Conservation (phyloP, 2,888 invertebrate species). For the Thecophora atra region DNA sequence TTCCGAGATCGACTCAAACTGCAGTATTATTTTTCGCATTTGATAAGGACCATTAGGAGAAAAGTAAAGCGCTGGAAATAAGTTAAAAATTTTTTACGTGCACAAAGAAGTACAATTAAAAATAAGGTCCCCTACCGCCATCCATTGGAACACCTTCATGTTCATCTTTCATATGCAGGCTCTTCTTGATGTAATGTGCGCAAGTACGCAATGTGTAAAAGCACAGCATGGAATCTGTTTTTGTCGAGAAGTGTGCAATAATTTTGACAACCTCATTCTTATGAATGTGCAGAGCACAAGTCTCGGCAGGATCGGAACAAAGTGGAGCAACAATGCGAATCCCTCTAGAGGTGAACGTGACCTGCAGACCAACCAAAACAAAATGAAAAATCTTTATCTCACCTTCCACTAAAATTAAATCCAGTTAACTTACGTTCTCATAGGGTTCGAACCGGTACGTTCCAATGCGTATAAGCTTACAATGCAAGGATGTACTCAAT, state of each 20-base stretch:
- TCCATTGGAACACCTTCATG: slow-evolving; percentile 43
- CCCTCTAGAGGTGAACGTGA: slow-evolving; percentile 70
- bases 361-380: slow-evolving; percentile 61
- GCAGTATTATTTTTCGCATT: slow-evolving; percentile 74
- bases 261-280: slow-evolving; percentile 78
- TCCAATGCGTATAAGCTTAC: slow-evolving; percentile 85
- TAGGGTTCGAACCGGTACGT: slow-evolving; percentile 82
- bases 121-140: slow-evolving; percentile 48
- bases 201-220: slow-evolving; percentile 77
- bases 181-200: slow-evolving; percentile 75
- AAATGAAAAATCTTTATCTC: background rate
- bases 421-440: slow-evolving; percentile 71
- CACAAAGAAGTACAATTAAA: background rate
- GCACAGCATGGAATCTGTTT: slow-evolving; percentile 78
- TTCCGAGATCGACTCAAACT: slow-evolving; percentile 76
- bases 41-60: slow-evolving; percentile 50
- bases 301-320: slow-evolving; percentile 68
- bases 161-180: slow-evolving; percentile 72
- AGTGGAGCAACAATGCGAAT: slow-evolving; percentile 72
- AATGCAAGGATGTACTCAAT: slow-evolving; percentile 71
- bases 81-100: background rate
- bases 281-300: slow-evolving; percentile 75
- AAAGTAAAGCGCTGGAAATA: slow-evolving; percentile 47
- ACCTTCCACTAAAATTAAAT: background rate
- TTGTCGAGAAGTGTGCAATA: slow-evolving; percentile 79